Evolutionary conservation across 2,113 vertebrate genomes (phyloP).

Genomic region (Ciconia maguari): DNA sequence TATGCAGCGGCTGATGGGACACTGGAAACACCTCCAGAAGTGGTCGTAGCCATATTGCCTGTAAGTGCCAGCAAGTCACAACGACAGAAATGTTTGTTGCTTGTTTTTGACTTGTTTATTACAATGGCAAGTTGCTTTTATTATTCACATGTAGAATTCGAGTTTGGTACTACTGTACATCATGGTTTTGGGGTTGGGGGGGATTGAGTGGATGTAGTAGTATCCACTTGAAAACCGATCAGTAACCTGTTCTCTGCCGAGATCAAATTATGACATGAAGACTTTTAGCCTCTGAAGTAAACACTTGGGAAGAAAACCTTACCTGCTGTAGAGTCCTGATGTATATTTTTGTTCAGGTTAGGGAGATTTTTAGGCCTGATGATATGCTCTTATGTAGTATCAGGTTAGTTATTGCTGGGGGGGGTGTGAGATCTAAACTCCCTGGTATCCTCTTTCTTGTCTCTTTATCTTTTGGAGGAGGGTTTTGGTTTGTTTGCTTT

Average conservation of each 20-base stretch:
- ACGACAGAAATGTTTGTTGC: background rate
- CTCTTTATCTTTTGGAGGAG: background rate
- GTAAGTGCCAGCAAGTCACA: constrained; percentile 69
- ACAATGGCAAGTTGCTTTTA: background rate
- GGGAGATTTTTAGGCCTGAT: background rate
- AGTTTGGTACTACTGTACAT: background rate
- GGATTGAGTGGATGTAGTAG: background rate
- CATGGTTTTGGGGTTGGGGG: background rate
- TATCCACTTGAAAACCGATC: background rate
- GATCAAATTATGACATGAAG: background rate
- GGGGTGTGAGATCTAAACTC: background rate
- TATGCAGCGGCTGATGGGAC: constrained; percentile 90
- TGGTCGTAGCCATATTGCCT: constrained; percentile 89
- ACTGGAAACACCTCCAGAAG: constrained; percentile 87
- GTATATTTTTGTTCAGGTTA: background rate
- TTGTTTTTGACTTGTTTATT: background rate
- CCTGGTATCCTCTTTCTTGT: background rate
- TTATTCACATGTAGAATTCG: background rate
- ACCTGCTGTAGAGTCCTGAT: background rate
- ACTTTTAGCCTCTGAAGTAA: background rate
- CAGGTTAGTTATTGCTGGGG: background rate
- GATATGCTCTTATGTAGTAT: background rate
- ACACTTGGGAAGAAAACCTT: background rate
- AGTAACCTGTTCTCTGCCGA: background rate
- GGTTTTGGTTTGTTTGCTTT: background rate